These are phyloP conservation scores for Sicus ferrugineus DNA, from an alignment of 2,888 invertebrate species.

Conservation along the genomic window DNA sequence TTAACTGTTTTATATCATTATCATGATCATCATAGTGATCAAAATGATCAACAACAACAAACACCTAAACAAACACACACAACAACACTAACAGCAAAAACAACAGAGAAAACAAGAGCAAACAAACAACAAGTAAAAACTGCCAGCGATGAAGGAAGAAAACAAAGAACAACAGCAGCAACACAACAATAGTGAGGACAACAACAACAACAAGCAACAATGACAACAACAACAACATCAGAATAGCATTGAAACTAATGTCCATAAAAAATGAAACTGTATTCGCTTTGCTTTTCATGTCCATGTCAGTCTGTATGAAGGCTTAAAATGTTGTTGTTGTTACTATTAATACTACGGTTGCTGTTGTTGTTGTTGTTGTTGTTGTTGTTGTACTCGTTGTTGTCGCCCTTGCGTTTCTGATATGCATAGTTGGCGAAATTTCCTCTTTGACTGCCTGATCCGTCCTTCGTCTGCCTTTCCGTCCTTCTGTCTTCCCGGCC, in stretches of 20 bases:
- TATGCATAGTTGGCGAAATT: too few species aligned
- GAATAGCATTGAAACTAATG: conserved; percentile 26
- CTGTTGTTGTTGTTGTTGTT: neutral
- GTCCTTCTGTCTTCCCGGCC: neutral
- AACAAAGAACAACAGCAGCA: neutral
- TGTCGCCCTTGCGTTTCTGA: too few species aligned
- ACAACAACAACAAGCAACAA: neutral
- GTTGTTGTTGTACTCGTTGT: too few species aligned
- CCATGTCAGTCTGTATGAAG: conserved; percentile 1
- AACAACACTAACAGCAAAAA: neutral
- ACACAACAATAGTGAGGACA: neutral
- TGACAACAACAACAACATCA: conserved; percentile 1
- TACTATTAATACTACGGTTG: neutral
- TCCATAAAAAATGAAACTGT: conserved; percentile 24
- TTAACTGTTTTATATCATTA: too few species aligned
- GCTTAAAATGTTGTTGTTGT: conserved; percentile 4
- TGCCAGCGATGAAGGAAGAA: too few species aligned
- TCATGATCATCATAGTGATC: too few species aligned
- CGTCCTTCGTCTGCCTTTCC: neutral
- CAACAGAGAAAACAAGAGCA: neutral
- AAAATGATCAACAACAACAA: too few species aligned
- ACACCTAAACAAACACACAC: neutral
- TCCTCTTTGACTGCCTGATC: neutral
- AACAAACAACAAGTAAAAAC: neutral
- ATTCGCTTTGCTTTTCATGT: neutral